A percentile compares a stretch with the other conserved stretches of the same genome.
Evolutionary conservation across 2,113 vertebrate genomes (phyloP).

Genomic region (Tamias sibiricus): DNA sequence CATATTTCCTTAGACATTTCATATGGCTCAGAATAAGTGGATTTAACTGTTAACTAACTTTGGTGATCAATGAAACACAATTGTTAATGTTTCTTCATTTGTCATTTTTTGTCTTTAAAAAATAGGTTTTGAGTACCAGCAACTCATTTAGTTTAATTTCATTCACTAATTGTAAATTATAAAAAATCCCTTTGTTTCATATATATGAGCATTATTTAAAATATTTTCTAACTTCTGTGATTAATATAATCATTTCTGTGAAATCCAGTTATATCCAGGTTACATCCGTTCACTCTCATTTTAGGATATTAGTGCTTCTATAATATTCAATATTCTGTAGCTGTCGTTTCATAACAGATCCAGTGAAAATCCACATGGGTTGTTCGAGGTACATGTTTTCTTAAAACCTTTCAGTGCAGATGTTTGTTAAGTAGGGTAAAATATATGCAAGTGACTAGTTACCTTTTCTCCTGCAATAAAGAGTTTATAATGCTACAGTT

Average conservation of each 20-base stretch:
- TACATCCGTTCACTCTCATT: constrained; percentile 61
- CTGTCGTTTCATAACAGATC: constrained; percentile 15
- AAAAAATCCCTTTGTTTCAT: background rate
- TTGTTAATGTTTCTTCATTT: constrained; percentile 62
- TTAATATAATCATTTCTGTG: constrained; percentile 49
- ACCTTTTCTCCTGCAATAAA: background rate
- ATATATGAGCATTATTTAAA: constrained; percentile 66
- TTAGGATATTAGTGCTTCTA: constrained; percentile 28
- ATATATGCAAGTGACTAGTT: background rate
- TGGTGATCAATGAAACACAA: constrained; percentile 43
- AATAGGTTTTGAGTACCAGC: constrained; percentile 70
- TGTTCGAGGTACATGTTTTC: background rate
- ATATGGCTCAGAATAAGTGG: constrained; percentile 64
- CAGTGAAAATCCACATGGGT: constrained; percentile 28
- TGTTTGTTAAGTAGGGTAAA: background rate
- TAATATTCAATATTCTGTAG: constrained; percentile 28
- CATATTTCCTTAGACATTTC: constrained; percentile 55
- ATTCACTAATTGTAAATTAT: constrained; percentile 54
- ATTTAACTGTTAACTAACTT: constrained; percentile 81
- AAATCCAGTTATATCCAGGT: constrained; percentile 80
- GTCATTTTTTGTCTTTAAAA: constrained; percentile 72
- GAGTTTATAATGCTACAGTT: too few species aligned
- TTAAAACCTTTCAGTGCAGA: background rate
- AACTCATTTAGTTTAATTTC: constrained; percentile 33
- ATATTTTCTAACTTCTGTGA: constrained; percentile 62